Evolutionary conservation across 2,797 vertebrate genomes (phyloP).

Genomic region (Staurois parvus): DNA sequence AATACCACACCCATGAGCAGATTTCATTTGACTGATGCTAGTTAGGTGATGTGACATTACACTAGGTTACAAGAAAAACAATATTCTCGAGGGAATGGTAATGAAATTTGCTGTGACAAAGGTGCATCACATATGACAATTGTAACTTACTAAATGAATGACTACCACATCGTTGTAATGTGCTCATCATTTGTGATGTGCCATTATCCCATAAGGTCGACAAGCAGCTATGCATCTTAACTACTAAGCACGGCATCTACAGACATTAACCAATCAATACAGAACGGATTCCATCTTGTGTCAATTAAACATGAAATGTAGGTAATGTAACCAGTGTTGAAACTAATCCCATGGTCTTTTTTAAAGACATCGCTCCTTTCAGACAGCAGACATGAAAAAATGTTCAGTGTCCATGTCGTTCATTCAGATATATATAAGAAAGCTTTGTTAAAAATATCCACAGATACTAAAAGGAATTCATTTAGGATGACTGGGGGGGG

Average conservation of each 20-base stretch:
- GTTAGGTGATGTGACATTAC: not conserved
- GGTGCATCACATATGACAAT: not conserved
- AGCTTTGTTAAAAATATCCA: conserved; percentile 1
- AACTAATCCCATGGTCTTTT: conserved; percentile 6
- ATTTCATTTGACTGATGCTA: not conserved
- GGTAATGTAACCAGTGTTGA: conserved; percentile 13
- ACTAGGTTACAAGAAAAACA: not conserved
- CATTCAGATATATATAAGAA: conserved; percentile 6
- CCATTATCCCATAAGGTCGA: not conserved
- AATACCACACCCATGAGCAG: not conserved
- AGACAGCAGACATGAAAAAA: not conserved
- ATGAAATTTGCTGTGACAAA: not conserved
- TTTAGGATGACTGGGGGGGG: not conserved
- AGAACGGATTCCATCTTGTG: not conserved
- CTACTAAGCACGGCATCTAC: not conserved
- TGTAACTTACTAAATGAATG: not conserved
- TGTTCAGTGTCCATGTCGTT: not conserved
- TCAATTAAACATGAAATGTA: conserved; percentile 17
- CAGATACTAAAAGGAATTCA: not conserved
- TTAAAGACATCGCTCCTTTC: not conserved
- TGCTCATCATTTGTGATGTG: conserved; percentile 1
- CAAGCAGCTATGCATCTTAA: not conserved
- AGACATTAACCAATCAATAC: conserved; percentile 29
- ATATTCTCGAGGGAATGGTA: not conserved
- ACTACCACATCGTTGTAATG: not conserved